phyloP scores from a whole-genome alignment of 2,113 vertebrate genomes.

The Amphilophus citrinellus region DNA sequence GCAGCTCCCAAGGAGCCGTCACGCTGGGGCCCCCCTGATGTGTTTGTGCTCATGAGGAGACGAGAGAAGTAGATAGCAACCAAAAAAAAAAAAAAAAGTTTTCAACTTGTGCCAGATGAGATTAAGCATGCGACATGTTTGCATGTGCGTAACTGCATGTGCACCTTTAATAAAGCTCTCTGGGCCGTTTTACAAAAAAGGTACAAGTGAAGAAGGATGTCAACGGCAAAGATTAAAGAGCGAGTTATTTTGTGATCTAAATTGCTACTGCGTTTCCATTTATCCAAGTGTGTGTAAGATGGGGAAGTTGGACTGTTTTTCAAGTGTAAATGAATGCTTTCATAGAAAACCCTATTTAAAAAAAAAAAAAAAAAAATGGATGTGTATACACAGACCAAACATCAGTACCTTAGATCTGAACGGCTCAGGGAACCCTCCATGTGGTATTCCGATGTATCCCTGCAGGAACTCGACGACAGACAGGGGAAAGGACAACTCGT shows the following conservation, averaged over 20 bases:
- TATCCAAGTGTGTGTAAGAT: not conserved
- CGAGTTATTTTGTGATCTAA: not conserved
- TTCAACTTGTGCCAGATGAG: conserved; percentile 28
- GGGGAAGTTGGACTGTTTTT: accelerated
- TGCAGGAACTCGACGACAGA: conserved; percentile 96
- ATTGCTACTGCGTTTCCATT: accelerated
- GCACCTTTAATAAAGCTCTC: not conserved
- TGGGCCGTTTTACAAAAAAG: not conserved
- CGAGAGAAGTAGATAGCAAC: not conserved
- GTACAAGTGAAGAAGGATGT: not conserved
- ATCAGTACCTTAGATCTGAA: conserved; percentile 87
- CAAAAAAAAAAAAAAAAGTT: not conserved
- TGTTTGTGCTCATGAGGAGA: not conserved
- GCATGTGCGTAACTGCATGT: not conserved
- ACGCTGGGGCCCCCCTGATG: conserved; percentile 33
- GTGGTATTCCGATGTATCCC: conserved; percentile 90
- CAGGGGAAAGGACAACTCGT: conserved; percentile 93
- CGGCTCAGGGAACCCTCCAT: conserved; percentile 94
- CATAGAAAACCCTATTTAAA: not conserved
- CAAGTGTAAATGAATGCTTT: not conserved
- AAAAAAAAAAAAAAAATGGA: not conserved
- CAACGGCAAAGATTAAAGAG: not conserved
- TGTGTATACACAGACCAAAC: not conserved
- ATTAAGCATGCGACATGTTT: conserved; percentile 8
- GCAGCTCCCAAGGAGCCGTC: conserved; percentile 24